Evolutionary conservation across 1,140 invertebrate species (phyloP).

Genomic region (Plectrocnemia conspersa): DNA sequence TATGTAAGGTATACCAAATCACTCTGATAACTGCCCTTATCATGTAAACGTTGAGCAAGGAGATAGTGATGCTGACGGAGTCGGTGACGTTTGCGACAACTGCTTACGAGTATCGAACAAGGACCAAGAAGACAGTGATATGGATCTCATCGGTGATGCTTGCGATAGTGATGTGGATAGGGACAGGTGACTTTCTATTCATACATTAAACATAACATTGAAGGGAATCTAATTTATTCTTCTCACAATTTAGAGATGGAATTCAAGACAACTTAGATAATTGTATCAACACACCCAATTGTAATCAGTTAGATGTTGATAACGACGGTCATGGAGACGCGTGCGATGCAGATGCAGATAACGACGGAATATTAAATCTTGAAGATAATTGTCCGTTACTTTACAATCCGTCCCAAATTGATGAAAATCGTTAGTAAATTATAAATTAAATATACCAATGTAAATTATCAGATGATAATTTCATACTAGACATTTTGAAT

Average conservation of each 20-base stretch:
- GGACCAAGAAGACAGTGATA: constrained; percentile 64
- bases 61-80: constrained; percentile 69
- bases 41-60: constrained; percentile 66
- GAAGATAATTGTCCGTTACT: constrained; percentile 78
- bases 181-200: constrained; percentile 52
- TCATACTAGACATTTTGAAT: too few species aligned
- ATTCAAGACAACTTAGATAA: constrained; percentile 72
- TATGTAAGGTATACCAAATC: constrained; percentile 60
- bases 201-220: background rate
- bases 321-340: constrained; percentile 69
- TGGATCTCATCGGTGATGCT: constrained; percentile 66
- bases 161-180: constrained; percentile 65
- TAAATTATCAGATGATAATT: background rate
- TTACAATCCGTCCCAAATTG: constrained; percentile 73
- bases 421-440: constrained; percentile 44
- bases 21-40: constrained; percentile 72
- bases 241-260: constrained; percentile 57
- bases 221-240: background rate
- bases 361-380: constrained; percentile 69
- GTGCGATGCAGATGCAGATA: constrained; percentile 82
- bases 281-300: constrained; percentile 68
- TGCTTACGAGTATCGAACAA: constrained; percentile 70
- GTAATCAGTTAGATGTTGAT: constrained; percentile 72
- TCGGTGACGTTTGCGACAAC: constrained; percentile 81
- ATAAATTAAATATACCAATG: background rate